phyloP scores from a whole-genome alignment of 2,888 invertebrate genomes.

The Poecilobothrus nobilitatus region DNA sequence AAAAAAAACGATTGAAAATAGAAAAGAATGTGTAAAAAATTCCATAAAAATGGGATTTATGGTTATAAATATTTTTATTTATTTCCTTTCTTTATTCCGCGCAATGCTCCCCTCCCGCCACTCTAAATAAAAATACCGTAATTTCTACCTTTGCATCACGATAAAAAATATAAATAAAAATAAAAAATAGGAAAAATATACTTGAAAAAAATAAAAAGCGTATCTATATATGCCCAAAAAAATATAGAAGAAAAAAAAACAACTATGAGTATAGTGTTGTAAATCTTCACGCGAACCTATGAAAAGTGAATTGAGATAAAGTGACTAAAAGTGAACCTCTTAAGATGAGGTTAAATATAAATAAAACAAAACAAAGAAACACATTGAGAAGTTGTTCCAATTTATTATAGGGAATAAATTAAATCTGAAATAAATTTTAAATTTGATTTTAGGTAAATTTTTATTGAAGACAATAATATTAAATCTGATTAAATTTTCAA shows the following conservation, averaged over 20 bases:
- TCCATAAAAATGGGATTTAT: neutral
- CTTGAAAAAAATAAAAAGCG: neutral
- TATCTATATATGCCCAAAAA: neutral
- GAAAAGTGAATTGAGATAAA: neutral
- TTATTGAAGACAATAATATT: no score
- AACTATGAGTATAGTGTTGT: no score
- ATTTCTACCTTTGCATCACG: neutral
- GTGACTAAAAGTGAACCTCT: neutral
- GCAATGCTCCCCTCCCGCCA: neutral
- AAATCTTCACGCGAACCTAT: neutral
- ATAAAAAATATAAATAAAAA: neutral
- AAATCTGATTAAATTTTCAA: no score
- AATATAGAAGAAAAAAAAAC: neutral
- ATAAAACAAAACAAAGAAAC: no score
- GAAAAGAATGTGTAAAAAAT: no score
- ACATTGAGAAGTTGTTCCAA: no score
- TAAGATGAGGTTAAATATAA: no score
- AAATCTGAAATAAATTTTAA: no score
- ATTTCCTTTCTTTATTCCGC: neutral
- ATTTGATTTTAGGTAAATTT: no score
- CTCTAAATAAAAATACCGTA: neutral
- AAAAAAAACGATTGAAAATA: no score
- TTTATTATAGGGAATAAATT: no score
- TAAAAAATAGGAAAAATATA: neutral
- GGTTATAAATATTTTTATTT: neutral